Percentiles rank a stretch among this genome's conserved stretches.
phyloP scores from a whole-genome alignment of 1,140 invertebrate species.

The Heliconius nattereri region DNA sequence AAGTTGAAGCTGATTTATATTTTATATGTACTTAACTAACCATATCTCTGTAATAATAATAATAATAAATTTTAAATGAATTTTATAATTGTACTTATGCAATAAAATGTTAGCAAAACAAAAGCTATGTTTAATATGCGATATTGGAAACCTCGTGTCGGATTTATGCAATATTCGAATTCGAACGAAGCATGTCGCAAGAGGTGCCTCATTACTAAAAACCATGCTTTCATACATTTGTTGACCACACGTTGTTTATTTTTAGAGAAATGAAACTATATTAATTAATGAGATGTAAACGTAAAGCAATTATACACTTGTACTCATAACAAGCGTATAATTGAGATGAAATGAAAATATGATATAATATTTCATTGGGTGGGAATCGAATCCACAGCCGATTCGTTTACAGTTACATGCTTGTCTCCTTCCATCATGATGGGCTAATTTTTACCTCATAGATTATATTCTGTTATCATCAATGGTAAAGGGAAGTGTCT shows the following conservation, averaged over 20 bases:
- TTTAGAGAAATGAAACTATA: neutral
- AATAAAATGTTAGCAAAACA: conserved; percentile 24
- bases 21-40: neutral
- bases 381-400: too few relatives aligned
- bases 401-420: too few relatives aligned
- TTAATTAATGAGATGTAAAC: too few relatives aligned
- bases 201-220: conserved; percentile 36
- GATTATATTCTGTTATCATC: too few relatives aligned
- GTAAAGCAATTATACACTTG: too few relatives aligned
- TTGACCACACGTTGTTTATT: neutral
- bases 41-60: neutral
- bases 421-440: too few relatives aligned
- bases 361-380: too few relatives aligned
- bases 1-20: too few relatives aligned
- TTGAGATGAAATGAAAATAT: too few relatives aligned
- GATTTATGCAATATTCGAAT: conserved; percentile 32
- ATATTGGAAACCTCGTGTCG: conserved; percentile 32
- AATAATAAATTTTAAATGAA: neutral
- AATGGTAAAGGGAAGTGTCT: too few relatives aligned
- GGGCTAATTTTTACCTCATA: too few relatives aligned
- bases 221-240: conserved; percentile 28
- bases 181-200: conserved; percentile 18
- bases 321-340: too few relatives aligned
- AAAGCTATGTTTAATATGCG: conserved; percentile 18
- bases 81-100: neutral